Evolutionary conservation across 2,113 vertebrate genomes (phyloP).

Genomic region (Salvelinus alpinus): DNA sequence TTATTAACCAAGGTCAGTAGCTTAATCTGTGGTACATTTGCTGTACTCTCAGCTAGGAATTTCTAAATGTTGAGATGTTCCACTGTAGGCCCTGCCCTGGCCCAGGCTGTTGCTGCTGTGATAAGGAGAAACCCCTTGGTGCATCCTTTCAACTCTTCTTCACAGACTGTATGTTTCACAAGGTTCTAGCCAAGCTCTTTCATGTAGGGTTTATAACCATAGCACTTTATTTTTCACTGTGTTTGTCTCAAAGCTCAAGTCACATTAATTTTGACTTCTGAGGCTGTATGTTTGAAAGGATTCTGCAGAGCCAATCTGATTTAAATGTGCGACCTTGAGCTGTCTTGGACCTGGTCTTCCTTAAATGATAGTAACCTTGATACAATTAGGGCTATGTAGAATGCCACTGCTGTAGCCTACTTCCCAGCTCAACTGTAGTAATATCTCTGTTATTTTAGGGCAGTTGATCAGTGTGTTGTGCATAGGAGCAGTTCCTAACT

Average conservation of each 20-base stretch:
- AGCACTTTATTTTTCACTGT: too few relatives aligned
- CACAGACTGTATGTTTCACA: neutral
- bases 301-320: too few relatives aligned
- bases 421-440: too few relatives aligned
- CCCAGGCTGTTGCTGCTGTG: conserved; percentile 8
- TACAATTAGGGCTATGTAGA: too few relatives aligned
- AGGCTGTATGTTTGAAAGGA: too few relatives aligned
- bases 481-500: neutral
- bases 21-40: too few relatives aligned
- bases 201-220: neutral
- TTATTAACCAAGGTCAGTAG: conserved; percentile 10
- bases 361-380: too few relatives aligned
- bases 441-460: too few relatives aligned
- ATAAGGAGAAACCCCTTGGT: conserved; percentile 16
- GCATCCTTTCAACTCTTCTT: conserved; percentile 4
- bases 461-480: too few relatives aligned
- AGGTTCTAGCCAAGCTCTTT: neutral
- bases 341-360: too few relatives aligned
- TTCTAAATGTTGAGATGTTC: neutral
- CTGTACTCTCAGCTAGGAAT: neutral
- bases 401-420: too few relatives aligned
- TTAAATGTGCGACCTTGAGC: too few relatives aligned
- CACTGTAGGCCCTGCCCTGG: neutral
- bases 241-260: neutral
- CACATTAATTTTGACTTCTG: neutral